Percentiles rank a stretch among this genome's conserved stretches.
phyloP scores from a whole-genome alignment of 2,888 invertebrate species.

The Drosophila melanosoma region DNA sequence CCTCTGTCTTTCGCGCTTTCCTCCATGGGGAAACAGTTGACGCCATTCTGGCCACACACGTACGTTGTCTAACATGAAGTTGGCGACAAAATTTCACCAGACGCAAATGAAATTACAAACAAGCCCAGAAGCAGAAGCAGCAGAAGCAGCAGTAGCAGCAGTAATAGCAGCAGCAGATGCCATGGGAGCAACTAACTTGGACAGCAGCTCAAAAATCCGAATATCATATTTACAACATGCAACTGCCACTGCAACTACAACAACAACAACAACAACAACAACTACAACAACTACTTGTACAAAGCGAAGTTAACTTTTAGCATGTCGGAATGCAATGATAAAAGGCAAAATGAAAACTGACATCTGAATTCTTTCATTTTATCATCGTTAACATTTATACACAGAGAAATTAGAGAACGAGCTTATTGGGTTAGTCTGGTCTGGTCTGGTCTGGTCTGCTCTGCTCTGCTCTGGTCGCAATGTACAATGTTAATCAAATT shows the following conservation, averaged over 20 bases:
- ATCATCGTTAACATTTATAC: conserved; percentile 32
- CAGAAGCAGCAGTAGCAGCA: conserved; percentile 12
- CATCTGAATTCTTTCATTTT: conserved; percentile 62
- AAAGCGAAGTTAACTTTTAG: conserved; percentile 32
- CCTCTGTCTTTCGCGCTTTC: background rate
- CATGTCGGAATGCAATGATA: conserved; percentile 32
- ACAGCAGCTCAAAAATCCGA: conserved; percentile 70
- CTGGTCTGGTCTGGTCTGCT: background rate
- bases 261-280: background rate
- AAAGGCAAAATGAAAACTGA: conserved; percentile 63
- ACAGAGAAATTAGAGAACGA: conserved; percentile 4
- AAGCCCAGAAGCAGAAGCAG: conserved; percentile 38
- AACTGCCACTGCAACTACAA: conserved; percentile 11
- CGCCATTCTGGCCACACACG: conserved; percentile 63
- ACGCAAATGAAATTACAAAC: conserved; percentile 73
- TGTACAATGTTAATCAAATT: conserved; percentile 46
- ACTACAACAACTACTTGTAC: conserved; percentile 14
- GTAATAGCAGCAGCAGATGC: conserved; percentile 23
- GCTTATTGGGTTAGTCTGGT: conserved; percentile 37
- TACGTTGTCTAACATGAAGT: conserved; percentile 52
- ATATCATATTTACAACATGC: conserved; percentile 78
- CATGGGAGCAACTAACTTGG: conserved; percentile 44
- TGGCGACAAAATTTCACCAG: conserved; percentile 71
- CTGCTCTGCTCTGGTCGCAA: conserved; percentile 1
- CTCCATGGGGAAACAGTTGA: conserved; percentile 18